These are phyloP conservation scores for Montipora capricornis DNA, from an alignment of 64 coral and sea anemone genomes.

Conservation along the genomic window DNA sequence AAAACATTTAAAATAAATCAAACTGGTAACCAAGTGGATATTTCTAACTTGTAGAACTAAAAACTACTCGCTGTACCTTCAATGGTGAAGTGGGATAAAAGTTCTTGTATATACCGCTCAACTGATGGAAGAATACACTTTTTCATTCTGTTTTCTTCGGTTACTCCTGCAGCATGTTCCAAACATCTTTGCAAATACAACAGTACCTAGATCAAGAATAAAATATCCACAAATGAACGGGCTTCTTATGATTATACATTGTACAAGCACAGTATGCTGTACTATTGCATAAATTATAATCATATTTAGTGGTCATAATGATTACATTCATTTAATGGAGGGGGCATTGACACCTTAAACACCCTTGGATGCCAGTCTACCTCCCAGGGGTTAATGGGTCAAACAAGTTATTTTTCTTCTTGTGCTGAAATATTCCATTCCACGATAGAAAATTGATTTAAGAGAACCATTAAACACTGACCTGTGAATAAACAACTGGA, in stretches of 20 bases:
- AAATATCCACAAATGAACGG: not conserved
- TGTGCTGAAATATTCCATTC: not conserved
- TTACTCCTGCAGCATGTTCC: conserved; percentile 83
- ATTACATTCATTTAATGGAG: too few relatives aligned
- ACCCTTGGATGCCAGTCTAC: too few relatives aligned
- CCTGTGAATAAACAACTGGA: conserved; percentile 80
- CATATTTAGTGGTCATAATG: too few relatives aligned
- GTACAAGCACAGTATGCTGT: too few relatives aligned
- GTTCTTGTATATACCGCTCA: conserved; percentile 50
- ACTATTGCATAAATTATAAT: too few relatives aligned
- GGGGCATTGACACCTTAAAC: too few relatives aligned
- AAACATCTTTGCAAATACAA: conserved; percentile 85
- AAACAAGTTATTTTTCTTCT: too few relatives aligned
- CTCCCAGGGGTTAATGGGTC: not conserved
- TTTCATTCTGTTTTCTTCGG: conserved; percentile 84
- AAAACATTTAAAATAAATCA: too few relatives aligned
- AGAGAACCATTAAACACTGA: not conserved
- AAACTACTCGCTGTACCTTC: not conserved
- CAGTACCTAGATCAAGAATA: conserved; percentile 42
- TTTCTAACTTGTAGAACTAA: too few relatives aligned
- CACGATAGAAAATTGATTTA: not conserved
- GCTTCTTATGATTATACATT: too few relatives aligned
- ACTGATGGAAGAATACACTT: conserved; percentile 77
- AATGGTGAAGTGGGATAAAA: not conserved
- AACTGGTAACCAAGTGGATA: too few relatives aligned